Base-by-base conservation (phyloP, 2,888 invertebrate species). In the Chrysina gloriosa region DNA sequence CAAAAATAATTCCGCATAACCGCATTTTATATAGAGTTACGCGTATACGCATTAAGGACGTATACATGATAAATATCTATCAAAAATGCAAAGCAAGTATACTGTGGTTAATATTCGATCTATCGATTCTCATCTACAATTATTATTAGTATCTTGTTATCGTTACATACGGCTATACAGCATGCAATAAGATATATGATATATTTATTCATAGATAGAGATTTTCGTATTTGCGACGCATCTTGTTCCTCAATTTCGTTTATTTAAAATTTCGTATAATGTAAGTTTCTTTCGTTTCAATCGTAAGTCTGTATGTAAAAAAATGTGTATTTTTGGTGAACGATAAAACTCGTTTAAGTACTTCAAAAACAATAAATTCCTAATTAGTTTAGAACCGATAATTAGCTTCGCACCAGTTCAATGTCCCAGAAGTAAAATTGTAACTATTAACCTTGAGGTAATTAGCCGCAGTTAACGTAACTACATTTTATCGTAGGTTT, bases 101-200 rank as follows among this genome's bases (percentile, higher is more conserved):
- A 64, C 48, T 50, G 64, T 64, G 45, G 50, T 48, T 64, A 64
- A 50, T 50, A 36, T 23, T 47, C 50, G 23, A 11, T 36, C 48
- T 48, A 50, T 47, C 50, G 64, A 42, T 14, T 58, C 58, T 50
- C 64, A 50, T 50, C 50, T 64, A 50, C 50, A 50, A 34, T 42
- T 58, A 58, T 58, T 58, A 58, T 63, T 64, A 64, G 64, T 64
- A 64, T 48, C 25, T 34, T 64, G 64, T 64, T 64, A 64, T 50
- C 50, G 64, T 31, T 50, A 36, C 47, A 64, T 34, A 64, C 36
- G 64, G 50, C 64, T 64, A 64, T 50, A 64, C 48, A 48, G 50
- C 64, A 64, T 64, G 64, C 64, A 64, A 27, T 39, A 48, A 50
- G 34, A 39, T 64, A 48, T 36, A 36, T 45, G 29, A 14, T 61